Base-by-base conservation (phyloP, 2,113 vertebrate genomes). In the Mobula hypostoma region DNA sequence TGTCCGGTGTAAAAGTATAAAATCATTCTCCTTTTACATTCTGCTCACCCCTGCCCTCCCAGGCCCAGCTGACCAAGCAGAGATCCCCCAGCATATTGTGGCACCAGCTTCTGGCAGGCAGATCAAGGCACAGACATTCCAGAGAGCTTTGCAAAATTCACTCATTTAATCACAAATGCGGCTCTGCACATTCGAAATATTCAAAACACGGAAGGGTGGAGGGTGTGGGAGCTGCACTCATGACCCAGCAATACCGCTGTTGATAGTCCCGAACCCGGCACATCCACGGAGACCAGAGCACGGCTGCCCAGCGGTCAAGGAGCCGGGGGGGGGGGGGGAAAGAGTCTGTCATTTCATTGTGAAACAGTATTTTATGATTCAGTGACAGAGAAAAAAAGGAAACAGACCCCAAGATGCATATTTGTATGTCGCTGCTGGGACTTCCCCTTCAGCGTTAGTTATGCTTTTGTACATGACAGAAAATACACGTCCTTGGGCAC, bases 101-200 rank as follows among this genome's bases (percentile, higher is more conserved):
- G 48, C 3, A 7, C 68, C 11, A 70, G 2, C 9, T 12, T 7
- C 58, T 61, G 83, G 58, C 14, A 4, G 61, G 61, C 29, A 87
- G 58, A 61, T 36, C 9, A 11, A 87, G 7, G 11, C 78, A 40
- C 78, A 29, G 32, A 27, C 21, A 5, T 5, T 87, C 56, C 29
- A 56, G 56, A 88, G 29, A 15, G 27, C n/a, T 90, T 36, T 32
- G 85, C 66, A 66, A 19, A 90, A 90, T 90, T 68, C 61, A 24
- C 66, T 66, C 63, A 90, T 90, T 90, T 68, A 90, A 66, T 90
- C 66, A 66, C 85, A 90, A 88, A 66, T n/a, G 61, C 66, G 85
- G 29, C 66, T 88, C 29, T 88, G 19, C 17, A 88, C 85, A 88
- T 90, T 90, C 32, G 1, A 90, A 66, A 63, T 63, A 32, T 90